phyloP scores from a whole-genome alignment of 2,113 vertebrate genomes.

The Oxyura jamaicensis region DNA sequence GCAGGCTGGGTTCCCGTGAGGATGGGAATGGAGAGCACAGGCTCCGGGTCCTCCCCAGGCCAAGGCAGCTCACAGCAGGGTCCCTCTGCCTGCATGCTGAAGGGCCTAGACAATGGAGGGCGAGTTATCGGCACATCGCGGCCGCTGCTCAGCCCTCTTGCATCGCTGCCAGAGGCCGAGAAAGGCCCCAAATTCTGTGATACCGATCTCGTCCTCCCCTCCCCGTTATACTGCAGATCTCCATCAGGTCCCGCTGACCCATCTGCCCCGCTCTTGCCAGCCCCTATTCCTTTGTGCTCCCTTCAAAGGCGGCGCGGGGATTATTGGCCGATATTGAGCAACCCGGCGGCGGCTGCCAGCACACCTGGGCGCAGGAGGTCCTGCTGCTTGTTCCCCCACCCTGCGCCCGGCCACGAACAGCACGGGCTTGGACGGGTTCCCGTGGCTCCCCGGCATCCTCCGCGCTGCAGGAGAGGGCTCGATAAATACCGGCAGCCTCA shows the following conservation, averaged over 20 bases:
- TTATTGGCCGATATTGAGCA: neutral
- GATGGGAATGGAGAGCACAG: neutral
- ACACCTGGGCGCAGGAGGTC: fast-evolving
- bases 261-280: neutral
- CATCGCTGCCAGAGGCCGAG: slow-evolving; percentile 1
- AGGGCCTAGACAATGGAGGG: neutral
- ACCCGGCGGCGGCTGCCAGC: neutral
- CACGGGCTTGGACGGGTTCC: neutral
- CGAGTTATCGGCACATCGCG: neutral
- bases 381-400: neutral
- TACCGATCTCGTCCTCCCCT: neutral
- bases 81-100: neutral
- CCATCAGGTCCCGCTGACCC: slow-evolving; percentile 42
- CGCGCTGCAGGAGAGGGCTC: neutral
- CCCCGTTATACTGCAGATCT: neutral
- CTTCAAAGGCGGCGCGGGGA: neutral
- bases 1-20: neutral
- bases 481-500: slow-evolving; percentile 45
- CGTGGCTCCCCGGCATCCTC: neutral
- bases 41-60: neutral
- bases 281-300: neutral
- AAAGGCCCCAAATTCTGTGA: neutral
- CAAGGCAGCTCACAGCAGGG: neutral
- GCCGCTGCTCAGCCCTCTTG: neutral
- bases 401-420: fast-evolving